These are phyloP conservation scores for Notolabrus celidotus DNA, from an alignment of 2,797 vertebrate species.

Conservation along the genomic window DNA sequence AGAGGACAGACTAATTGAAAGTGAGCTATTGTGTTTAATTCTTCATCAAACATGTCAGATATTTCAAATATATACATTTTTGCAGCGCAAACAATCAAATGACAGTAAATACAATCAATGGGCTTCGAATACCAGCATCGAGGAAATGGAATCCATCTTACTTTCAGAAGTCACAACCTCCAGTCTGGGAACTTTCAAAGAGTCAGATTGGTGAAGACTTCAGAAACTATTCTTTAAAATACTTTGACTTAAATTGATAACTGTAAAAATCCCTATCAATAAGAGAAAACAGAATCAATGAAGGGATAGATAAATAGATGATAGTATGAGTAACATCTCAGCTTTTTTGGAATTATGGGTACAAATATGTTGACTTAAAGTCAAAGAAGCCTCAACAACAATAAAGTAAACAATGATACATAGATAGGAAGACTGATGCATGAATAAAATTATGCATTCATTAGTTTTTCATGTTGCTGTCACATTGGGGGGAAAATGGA, in stretches of 20 bases:
- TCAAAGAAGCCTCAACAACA: neutral
- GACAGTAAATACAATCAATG: neutral
- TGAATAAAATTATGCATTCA: too few relatives aligned
- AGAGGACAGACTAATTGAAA: slow-evolving; percentile 15
- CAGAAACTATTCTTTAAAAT: slow-evolving; percentile 10
- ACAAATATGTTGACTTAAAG: neutral
- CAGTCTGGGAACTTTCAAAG: slow-evolving; percentile 7
- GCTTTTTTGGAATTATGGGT: neutral
- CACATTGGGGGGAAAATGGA: too few relatives aligned
- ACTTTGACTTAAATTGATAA: neutral
- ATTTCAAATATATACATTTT: neutral
- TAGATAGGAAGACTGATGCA: too few relatives aligned
- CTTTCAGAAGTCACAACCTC: slow-evolving; percentile 18
- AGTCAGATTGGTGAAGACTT: slow-evolving; percentile 23
- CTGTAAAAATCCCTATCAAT: neutral
- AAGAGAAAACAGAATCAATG: slow-evolving; percentile 3
- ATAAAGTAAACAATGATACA: too few relatives aligned
- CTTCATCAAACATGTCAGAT: neutral
- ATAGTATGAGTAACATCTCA: neutral
- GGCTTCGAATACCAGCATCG: neutral
- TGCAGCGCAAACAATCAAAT: slow-evolving; percentile 1
- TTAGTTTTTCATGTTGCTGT: too few relatives aligned
- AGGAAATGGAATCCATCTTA: slow-evolving; percentile 10
- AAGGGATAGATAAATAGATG: neutral
- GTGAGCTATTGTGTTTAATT: slow-evolving; percentile 2